Evolutionary conservation across 2,113 vertebrate genomes (phyloP), one percentile per base, ranked within the genome.

Genomic region (Anoura caudifer): DNA sequence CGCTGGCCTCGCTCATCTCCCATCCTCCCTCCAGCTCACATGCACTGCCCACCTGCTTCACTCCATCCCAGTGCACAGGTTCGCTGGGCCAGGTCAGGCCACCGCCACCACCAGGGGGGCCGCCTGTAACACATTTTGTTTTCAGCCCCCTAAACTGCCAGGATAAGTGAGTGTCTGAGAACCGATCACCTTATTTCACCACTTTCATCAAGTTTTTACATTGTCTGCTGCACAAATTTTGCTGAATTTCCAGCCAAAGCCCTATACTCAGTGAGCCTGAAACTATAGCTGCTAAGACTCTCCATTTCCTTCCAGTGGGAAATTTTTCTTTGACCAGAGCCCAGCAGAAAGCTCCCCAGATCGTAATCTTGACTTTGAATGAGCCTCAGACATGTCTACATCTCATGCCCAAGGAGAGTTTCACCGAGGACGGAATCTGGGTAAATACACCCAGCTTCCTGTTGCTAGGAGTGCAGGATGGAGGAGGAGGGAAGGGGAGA

Each of bases 11-110:
- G n/a, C 16, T 77, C 31, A 6, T 76, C 13, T 77, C 45, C 4
- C 2, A 43, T 26, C 16, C 38, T 2, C 24, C n/a, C 17, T 31
- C 20, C 3, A 4, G 4, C 3, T 13, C n/a, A 0, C 17, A 65
- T 0, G 2, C 3, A 14, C 8, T 20, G 14, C 24, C 19, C 12
- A 36, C 31, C 24, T 6, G 22, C 26, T 41, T 72, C 38, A 41
- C 41, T 33, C 31, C 45, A 45, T 33, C 19, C 56, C 41, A 41
- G 45, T 3, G 20, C 16, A 47, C 82, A 26, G 45, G 5, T 3
- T 38, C 50, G 10, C 41, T 33, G 52, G 12, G 75, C 20, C 7
- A 0, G 15, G 7, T 20, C 36, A 47, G 61, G 41, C 11, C 24
- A 6, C 17, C 7, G 26, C 63, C n/a, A 75, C 8, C 14, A 47